phyloP scores from a whole-genome alignment of 2,888 invertebrate species.

The Corythucha ciliata region DNA sequence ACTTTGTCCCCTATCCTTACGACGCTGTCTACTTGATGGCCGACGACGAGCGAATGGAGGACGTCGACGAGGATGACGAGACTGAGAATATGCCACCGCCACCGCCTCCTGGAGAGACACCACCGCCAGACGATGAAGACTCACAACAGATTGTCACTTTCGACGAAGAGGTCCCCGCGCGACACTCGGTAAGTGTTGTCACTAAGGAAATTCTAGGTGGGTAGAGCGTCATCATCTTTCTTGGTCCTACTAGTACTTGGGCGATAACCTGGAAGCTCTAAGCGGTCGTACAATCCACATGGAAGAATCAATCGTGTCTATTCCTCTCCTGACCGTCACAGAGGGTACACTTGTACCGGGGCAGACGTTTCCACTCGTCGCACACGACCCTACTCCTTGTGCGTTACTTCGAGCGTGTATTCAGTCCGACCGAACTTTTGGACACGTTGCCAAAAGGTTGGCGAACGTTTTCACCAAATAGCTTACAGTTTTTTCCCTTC shows the following conservation, averaged over 20 bases:
- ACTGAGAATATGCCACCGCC: not conserved
- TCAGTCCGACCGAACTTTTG: slow-evolving; percentile 53
- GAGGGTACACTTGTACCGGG: slow-evolving; percentile 64
- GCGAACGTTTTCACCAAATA: too few relatives aligned
- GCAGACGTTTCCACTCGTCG: slow-evolving; percentile 65
- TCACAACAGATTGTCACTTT: too few relatives aligned
- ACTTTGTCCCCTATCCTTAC: too few relatives aligned
- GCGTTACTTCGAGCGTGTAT: slow-evolving; percentile 52
- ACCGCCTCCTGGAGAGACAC: not conserved
- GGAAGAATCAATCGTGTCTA: slow-evolving; percentile 44
- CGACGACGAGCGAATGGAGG: too few relatives aligned
- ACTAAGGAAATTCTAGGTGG: not conserved
- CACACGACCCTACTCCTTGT: slow-evolving; percentile 44
- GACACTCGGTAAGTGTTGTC: slow-evolving; percentile 45
- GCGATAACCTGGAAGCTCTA: slow-evolving; percentile 51
- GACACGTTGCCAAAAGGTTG: slow-evolving; percentile 49
- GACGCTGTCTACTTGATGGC: too few relatives aligned
- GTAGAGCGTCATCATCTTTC: slow-evolving; percentile 1
- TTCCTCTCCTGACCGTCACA: slow-evolving; percentile 52
- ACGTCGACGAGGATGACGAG: not conserved
- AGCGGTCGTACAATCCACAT: slow-evolving; percentile 56
- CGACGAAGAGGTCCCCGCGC: slow-evolving; percentile 48
- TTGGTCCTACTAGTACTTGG: slow-evolving; percentile 46
- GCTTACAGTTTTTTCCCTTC: not conserved
- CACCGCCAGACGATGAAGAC: too few relatives aligned